Evolutionary conservation across 2,797 vertebrate species (phyloP).

Genomic region (Buceros bicornis): DNA sequence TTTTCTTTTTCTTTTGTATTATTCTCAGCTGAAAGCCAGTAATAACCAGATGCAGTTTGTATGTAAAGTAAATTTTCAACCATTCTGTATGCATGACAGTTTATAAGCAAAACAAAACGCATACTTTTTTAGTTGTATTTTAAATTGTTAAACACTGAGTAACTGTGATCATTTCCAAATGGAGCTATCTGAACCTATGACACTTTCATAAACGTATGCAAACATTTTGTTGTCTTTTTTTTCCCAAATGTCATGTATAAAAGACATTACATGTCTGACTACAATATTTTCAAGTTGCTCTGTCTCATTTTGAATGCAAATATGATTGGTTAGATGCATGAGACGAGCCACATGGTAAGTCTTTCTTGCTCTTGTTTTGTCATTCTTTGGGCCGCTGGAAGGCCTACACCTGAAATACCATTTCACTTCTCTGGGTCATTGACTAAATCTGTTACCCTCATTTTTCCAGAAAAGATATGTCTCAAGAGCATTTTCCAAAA

Average conservation of each 20-base stretch:
- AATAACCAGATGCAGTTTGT: background rate
- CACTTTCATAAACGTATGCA: background rate
- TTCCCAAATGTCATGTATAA: background rate
- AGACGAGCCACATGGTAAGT: background rate
- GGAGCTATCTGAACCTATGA: background rate
- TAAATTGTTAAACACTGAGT: background rate
- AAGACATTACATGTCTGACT: background rate
- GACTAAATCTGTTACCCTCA: background rate
- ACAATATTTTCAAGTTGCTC: background rate
- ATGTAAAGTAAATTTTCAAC: background rate
- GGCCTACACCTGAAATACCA: background rate
- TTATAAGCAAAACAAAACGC: background rate
- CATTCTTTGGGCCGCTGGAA: background rate
- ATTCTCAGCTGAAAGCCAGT: background rate
- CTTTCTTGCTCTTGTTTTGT: background rate
- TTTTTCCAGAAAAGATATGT: background rate
- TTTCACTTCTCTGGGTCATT: background rate
- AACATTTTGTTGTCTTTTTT: background rate
- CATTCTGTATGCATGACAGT: background rate
- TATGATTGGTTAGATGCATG: background rate
- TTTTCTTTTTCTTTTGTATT: background rate
- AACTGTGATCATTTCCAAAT: background rate
- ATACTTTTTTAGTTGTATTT: background rate
- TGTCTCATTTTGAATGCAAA: background rate
- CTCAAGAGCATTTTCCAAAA: background rate